phyloP scores from a whole-genome alignment of 2,888 invertebrate species.

The Cremastobaeus sp. region DNA sequence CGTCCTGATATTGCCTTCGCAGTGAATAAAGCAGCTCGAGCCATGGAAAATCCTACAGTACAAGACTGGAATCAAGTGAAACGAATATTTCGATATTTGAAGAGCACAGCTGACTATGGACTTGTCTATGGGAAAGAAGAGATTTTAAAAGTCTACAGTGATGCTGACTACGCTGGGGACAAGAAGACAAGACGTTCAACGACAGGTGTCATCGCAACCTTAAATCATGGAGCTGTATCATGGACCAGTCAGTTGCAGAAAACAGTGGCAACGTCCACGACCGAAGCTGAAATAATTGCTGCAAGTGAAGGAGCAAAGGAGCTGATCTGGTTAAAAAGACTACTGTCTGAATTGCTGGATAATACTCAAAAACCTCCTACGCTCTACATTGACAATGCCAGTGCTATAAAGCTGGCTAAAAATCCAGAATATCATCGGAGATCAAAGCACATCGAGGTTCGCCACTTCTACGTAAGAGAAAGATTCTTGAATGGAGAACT shows the following conservation, averaged over 20 bases:
- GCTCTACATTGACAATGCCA: conserved; percentile 66
- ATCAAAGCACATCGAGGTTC: conserved; percentile 67
- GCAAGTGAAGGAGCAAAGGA: conserved; percentile 68
- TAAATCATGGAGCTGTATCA: conserved; percentile 64
- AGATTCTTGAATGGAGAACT: conserved; percentile 60
- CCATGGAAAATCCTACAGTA: conserved; percentile 1
- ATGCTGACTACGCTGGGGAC: conserved; percentile 58
- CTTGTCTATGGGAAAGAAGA: not conserved
- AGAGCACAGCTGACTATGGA: conserved; percentile 59
- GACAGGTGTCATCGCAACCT: conserved; percentile 61
- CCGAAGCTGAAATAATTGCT: conserved; percentile 68
- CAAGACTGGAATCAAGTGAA: conserved; percentile 64
- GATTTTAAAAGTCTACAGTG: conserved; percentile 6
- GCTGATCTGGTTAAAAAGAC: conserved; percentile 66
- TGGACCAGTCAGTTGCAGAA: conserved; percentile 60
- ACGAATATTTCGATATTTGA: conserved; percentile 67
- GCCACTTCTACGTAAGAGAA: conserved; percentile 67
- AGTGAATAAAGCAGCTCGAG: conserved; percentile 40
- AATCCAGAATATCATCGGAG: conserved; percentile 69
- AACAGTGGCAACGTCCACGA: conserved; percentile 62
- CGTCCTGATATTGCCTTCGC: conserved; percentile 60
- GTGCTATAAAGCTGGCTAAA: conserved; percentile 65
- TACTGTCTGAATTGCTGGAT: conserved; percentile 62
- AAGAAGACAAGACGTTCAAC: conserved; percentile 66
- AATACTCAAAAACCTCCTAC: conserved; percentile 57